Base-by-base conservation (phyloP, 2,888 invertebrate genomes). In the Chironomus riparius region DNA sequence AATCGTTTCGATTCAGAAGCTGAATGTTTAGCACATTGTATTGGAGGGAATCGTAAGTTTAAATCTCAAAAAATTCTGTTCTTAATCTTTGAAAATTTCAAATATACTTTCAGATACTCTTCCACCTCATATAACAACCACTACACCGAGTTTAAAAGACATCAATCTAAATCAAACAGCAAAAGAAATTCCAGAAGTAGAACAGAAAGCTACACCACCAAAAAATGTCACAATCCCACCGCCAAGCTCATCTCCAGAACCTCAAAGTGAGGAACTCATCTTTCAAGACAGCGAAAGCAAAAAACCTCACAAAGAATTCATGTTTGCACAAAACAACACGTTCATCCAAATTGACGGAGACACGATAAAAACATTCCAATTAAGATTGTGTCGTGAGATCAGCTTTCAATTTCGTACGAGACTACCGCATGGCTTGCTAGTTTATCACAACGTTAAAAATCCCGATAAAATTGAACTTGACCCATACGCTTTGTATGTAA, bases 321-420 rank as follows among this genome's bases (percentile, higher is more conserved):
- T 95, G 90, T 95, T 95, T 83, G 93, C 94, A 21, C 92, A 94
- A 81, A 93, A 92, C 79, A 94, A 95, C 81, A 94, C 95, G 3
- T 95, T 91, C 83, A 94, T 95, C 81, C 94, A 95, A 82, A 87
- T 95, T 71, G 94, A 95, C 82, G 94, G 94, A n/a, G 91, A 92
- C 82, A 91, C 93, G 78, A 94, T 94, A 81, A 92, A 93, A 81
- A 91, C 92, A 77, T 95, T 95, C 86, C 94, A 95, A 84, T 87
- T 95, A 79, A 93, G 94, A 83, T 86, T 94, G 79, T 94, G 94
- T 82, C 88, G 94, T 80, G 93, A 94, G 85, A 94, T 95, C 83
- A 93, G 93, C 38, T 93, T 95, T 82, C 91, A 92, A 83, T 95
- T 94, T 82, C 90, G 94, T 21, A 95, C 95, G 24, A 88, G 93